Conservation (phyloP, 1,140 invertebrate genomes). For the Armadillidium nasatum region DNA sequence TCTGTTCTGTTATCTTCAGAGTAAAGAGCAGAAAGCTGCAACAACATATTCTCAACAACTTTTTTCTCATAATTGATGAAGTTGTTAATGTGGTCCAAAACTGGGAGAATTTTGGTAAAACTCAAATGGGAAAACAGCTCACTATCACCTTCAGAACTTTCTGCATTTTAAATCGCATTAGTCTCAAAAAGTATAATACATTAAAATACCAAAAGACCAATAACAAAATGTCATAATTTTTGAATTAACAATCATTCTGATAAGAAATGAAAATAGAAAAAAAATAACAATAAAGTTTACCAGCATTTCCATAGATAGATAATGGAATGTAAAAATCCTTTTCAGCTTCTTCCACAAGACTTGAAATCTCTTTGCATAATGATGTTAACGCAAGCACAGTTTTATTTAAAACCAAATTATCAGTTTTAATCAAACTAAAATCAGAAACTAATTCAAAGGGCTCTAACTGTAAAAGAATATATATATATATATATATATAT, state of each 20-base stretch:
- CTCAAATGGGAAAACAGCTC: background rate
- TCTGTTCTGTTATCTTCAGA: background rate
- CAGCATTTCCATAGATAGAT: background rate
- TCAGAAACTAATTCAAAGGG: constrained; percentile 7
- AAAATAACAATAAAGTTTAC: background rate
- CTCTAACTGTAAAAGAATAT: background rate
- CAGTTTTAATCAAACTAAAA: background rate
- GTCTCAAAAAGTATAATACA: background rate
- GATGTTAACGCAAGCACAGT: background rate
- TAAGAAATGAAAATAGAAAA: background rate
- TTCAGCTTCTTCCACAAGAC: background rate
- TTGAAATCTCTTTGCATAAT: background rate
- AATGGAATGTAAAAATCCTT: background rate
- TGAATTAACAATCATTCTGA: background rate
- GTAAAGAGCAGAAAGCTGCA: background rate
- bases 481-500: no score
- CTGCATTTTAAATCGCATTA: background rate
- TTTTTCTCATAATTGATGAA: background rate
- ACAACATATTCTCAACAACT: background rate
- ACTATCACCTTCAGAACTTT: background rate
- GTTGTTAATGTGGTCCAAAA: background rate
- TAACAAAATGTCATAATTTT: background rate
- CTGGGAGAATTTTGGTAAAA: background rate
- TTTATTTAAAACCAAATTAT: background rate
- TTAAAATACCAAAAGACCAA: background rate